Evolutionary conservation across 2,113 vertebrate species (phyloP).

Genomic region (Hiodon tergisus): DNA sequence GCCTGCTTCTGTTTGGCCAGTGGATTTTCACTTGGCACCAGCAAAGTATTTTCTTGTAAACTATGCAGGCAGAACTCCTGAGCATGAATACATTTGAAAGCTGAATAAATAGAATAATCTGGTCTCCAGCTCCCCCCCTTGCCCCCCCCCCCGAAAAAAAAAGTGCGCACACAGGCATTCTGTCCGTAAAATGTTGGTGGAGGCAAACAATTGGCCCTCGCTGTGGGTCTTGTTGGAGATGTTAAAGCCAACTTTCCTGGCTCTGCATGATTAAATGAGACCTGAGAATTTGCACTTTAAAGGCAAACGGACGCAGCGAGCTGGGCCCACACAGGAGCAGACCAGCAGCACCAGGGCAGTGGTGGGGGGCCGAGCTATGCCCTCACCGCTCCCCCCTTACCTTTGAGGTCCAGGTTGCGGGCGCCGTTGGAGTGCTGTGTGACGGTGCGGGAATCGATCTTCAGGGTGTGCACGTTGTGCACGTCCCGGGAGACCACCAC

Average conservation of each 20-base stretch:
- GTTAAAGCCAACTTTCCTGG: neutral
- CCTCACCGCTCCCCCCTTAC: slow-evolving; percentile 44
- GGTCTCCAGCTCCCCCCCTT: neutral
- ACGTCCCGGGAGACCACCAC: slow-evolving; percentile 85
- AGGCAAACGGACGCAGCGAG: neutral
- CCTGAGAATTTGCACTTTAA: neutral
- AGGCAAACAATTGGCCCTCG: neutral
- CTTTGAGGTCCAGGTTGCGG: slow-evolving; percentile 89
- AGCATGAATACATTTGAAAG: slow-evolving; percentile 6
- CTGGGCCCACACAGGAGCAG: neutral
- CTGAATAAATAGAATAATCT: slow-evolving; percentile 18
- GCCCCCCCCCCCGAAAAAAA: neutral
- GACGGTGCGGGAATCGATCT: slow-evolving; percentile 87
- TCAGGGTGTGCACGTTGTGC: slow-evolving; percentile 79
- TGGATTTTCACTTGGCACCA: slow-evolving; percentile 22
- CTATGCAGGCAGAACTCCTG: neutral
- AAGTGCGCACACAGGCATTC: no score
- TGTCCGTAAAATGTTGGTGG: neutral
- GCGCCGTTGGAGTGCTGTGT: slow-evolving; percentile 90
- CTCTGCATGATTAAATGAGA: neutral
- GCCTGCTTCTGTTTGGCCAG: slow-evolving; percentile 28
- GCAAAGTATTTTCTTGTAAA: neutral
- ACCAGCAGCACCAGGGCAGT: neutral
- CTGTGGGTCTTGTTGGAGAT: neutral
- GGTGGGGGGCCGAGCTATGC: neutral